These are phyloP conservation scores for Cryptoprocta ferox DNA, from an alignment of 2,797 vertebrate genomes.

Conservation along the genomic window DNA sequence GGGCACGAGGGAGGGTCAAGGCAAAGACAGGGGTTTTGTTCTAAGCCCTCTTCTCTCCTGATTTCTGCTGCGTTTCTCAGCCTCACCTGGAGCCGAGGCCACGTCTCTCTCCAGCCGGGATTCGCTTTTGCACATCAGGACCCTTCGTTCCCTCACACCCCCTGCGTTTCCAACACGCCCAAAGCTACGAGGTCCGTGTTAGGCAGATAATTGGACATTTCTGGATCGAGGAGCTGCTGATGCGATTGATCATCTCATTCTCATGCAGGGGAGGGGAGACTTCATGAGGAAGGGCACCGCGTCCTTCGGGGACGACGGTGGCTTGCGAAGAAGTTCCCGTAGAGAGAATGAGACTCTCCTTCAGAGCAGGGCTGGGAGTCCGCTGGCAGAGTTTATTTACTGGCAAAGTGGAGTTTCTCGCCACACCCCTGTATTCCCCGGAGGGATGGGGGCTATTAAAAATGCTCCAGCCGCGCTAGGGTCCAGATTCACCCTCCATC, in stretches of 20 bases:
- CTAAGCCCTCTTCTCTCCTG: not conserved
- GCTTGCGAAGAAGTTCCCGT: not conserved
- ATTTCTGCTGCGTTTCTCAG: fast-evolving
- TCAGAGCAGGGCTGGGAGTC: not conserved
- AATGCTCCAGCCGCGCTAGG: not conserved
- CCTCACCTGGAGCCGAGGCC: not conserved
- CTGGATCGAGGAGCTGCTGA: not conserved
- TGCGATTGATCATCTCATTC: not conserved
- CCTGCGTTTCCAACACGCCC: no score
- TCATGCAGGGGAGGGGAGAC: not conserved
- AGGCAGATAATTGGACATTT: not conserved
- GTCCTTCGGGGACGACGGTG: not conserved
- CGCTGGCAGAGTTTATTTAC: not conserved
- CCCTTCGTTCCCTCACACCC: not conserved
- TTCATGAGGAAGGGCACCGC: not conserved
- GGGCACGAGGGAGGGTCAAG: not conserved
- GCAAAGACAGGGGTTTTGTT: not conserved
- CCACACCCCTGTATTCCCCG: not conserved
- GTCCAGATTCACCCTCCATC: not conserved
- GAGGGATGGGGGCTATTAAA: not conserved
- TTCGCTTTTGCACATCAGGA: fast-evolving
- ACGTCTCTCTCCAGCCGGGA: fast-evolving
- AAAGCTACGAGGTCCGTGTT: fast-evolving
- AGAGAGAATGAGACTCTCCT: not conserved
- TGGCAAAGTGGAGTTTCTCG: not conserved